Evolutionary conservation across 2,113 vertebrate species (phyloP).

Genomic region (Labeo catla): DNA sequence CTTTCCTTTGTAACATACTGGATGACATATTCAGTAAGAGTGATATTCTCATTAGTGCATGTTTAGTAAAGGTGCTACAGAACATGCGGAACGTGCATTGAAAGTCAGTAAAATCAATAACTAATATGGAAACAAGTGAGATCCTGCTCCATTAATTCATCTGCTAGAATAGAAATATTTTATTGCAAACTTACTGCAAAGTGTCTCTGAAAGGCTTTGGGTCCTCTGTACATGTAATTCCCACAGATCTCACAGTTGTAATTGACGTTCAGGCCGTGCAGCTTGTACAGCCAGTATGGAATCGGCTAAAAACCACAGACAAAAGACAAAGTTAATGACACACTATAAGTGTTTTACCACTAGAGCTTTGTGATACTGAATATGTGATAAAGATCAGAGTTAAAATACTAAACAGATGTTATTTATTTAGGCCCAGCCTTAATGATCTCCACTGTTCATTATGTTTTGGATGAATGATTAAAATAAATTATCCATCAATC

Average conservation of each 20-base stretch:
- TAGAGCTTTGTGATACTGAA: background rate
- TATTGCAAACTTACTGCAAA: slow-evolving; percentile 80
- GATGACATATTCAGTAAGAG: background rate
- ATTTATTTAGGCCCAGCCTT: background rate
- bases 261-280: slow-evolving; percentile 97
- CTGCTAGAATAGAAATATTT: too few relatives aligned
- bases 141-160: background rate
- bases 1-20: too few relatives aligned
- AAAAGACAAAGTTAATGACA: background rate
- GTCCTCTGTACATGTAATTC: slow-evolving; percentile 97
- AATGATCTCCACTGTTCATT: background rate
- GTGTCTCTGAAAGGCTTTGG: slow-evolving; percentile 96
- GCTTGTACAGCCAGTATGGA: slow-evolving; percentile 96
- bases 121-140: background rate
- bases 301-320: slow-evolving; percentile 81
- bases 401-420: background rate
- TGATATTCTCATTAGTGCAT: background rate
- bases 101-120: background rate
- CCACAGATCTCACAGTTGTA: slow-evolving; percentile 99
- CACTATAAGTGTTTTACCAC: background rate
- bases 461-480: background rate
- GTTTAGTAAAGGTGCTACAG: background rate
- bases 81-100: background rate
- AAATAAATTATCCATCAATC: background rate
- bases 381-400: background rate